Base-by-base conservation (phyloP, 2,797 vertebrate genomes). In the Pantherophis alleghaniensis region DNA sequence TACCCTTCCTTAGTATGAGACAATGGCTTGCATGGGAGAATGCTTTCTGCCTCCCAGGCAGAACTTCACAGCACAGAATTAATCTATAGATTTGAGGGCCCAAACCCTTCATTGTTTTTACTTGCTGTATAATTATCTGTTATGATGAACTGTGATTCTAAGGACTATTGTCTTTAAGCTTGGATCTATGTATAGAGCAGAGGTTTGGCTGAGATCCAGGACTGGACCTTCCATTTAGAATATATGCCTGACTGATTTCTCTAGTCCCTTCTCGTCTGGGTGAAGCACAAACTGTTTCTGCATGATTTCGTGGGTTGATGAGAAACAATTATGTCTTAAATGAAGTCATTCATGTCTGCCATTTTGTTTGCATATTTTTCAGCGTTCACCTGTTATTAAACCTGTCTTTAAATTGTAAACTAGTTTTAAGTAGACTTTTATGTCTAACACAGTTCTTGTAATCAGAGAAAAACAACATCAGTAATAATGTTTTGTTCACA, bases 331-430 rank as follows among this genome's bases (percentile, higher is more conserved):
- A 98, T 97, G 97, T 95, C 94, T 98, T 98, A 98, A 98, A 98
- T 98, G 97, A 98, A 98, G 97, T 98, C 98, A 98, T 98, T 98
- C 98, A 98, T 98, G 98, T 98, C 98, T 98, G 97, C 98, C 98
- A 98, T 98, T 98, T 98, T 98, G 98, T 98, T 98, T 98, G 98
- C 98, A 97, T 98, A 98, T 98, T 98, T 98, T 98, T 96, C 97
- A 97, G 95, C 96, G 95, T 98, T 98, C 97, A 98, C 98, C 98
- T 98, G 98, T 98, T 98, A 98, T 98, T 98, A 98, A 98, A 98
- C 97, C 97, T 97, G 97, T 97, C 97, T 98, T 98, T 97, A 97
- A 98, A 98, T 97, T 97, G 97, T 97, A 98, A 98, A 97, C 96
- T 96, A 97, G 97, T 98, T 98, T 97, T 97, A 98, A 98, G 97